A percentile compares a stretch with the other conserved stretches of the same genome.
Evolutionary conservation across 1,140 invertebrate genomes (phyloP).

Genomic region (Achroia grisella): DNA sequence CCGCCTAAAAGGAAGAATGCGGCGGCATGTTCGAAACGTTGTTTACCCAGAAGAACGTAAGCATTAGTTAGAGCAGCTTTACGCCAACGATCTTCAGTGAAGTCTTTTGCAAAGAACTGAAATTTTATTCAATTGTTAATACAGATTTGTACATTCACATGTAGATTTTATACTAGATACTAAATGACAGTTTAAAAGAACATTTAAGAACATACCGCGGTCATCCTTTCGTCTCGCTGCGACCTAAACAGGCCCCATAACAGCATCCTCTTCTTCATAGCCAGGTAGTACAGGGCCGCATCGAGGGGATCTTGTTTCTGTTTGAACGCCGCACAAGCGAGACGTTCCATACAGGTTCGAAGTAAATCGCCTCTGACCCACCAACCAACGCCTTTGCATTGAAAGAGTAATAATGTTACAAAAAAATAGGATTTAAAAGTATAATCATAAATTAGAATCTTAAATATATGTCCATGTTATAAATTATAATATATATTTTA

Average conservation of each 20-base stretch:
- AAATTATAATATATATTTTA: too few relatives aligned
- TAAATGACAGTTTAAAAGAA: too few relatives aligned
- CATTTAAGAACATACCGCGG: constrained; percentile 69
- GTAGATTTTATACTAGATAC: too few relatives aligned
- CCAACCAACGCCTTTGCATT: constrained; percentile 88
- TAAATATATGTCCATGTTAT: too few relatives aligned
- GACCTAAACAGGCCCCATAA: constrained; percentile 97
- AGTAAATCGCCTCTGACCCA: constrained; percentile 94
- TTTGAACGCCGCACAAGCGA: constrained; percentile 95
- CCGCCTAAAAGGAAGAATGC: constrained; percentile 97
- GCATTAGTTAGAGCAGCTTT: constrained; percentile 99
- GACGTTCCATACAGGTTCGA: constrained; percentile 91
- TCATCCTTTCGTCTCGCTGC: constrained; percentile 93
- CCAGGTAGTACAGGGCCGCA: constrained; percentile 97
- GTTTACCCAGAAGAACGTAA: constrained; percentile 95
- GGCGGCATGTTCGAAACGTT: constrained; percentile 94
- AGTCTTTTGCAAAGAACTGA: constrained; percentile 96
- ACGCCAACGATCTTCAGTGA: constrained; percentile 93
- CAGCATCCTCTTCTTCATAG: constrained; percentile 98
- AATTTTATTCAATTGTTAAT: background rate
- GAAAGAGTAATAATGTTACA: too few relatives aligned
- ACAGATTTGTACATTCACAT: too few relatives aligned
- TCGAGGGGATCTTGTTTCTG: constrained; percentile 95
- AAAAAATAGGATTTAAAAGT: too few relatives aligned
- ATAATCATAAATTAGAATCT: too few relatives aligned